Evolutionary conservation across 2,888 invertebrate genomes (phyloP).

Genomic region (Epicampocera succincta): DNA sequence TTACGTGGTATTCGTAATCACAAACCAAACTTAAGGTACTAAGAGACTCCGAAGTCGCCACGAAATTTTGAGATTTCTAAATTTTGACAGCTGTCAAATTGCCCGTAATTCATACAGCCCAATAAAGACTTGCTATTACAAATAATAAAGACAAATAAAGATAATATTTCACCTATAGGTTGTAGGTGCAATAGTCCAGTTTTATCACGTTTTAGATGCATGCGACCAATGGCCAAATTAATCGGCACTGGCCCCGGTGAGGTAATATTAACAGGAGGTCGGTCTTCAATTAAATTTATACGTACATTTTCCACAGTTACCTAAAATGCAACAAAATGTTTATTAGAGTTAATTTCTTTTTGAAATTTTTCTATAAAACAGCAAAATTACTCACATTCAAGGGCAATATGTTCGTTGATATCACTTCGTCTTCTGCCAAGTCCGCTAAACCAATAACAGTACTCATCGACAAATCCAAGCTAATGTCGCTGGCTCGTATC

Average conservation of each 20-base stretch:
- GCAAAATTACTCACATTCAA: slow-evolving; percentile 85
- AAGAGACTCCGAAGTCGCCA: too few species aligned
- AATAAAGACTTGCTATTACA: too few species aligned
- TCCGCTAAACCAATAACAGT: slow-evolving; percentile 91
- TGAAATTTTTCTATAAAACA: too few species aligned
- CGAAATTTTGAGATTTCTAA: too few species aligned
- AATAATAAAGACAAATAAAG: neutral
- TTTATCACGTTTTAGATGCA: slow-evolving; percentile 87
- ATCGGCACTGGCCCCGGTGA: slow-evolving; percentile 92
- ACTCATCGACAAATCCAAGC: slow-evolving; percentile 89
- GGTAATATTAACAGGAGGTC: slow-evolving; percentile 89
- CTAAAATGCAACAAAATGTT: slow-evolving; percentile 80
- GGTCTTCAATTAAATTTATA: slow-evolving; percentile 90
- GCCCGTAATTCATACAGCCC: too few species aligned
- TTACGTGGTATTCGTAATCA: too few species aligned
- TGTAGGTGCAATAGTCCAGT: slow-evolving; percentile 89
- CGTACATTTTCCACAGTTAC: slow-evolving; percentile 88
- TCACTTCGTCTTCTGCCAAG: slow-evolving; percentile 93
- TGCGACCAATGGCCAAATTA: slow-evolving; percentile 87
- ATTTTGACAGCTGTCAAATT: too few species aligned
- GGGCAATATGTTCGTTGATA: slow-evolving; percentile 88
- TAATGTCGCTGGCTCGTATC: slow-evolving; percentile 86
- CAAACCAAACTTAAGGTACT: too few species aligned
- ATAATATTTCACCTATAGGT: slow-evolving; percentile 81
- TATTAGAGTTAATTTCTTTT: too few species aligned